phyloP scores from a whole-genome alignment of 2,888 invertebrate genomes.

The Osedax fenrisi region DNA sequence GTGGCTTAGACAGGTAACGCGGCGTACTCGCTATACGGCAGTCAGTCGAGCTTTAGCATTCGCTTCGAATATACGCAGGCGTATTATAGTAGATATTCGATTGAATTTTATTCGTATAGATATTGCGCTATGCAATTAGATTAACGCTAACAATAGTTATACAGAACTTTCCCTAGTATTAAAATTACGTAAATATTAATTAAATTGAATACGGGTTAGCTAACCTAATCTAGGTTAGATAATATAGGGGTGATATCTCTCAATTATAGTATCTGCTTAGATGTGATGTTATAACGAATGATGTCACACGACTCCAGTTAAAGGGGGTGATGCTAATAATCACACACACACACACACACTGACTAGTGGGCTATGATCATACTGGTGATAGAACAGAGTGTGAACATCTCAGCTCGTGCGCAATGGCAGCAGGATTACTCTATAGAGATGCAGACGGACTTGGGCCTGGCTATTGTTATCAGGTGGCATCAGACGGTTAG shows the following conservation, averaged over 20 bases:
- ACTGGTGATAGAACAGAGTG: conserved; percentile 88
- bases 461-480: conserved; percentile 74
- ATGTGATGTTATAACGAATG: too few species aligned
- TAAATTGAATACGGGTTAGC: too few species aligned
- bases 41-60: neutral
- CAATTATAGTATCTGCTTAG: too few species aligned
- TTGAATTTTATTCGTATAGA: too few species aligned
- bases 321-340: too few species aligned
- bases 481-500: conserved; percentile 75
- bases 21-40: neutral
- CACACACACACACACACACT: neutral
- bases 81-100: neutral
- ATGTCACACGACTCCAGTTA: too few species aligned
- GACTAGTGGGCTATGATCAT: conserved; percentile 89
- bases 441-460: conserved; percentile 63
- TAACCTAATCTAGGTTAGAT: too few species aligned
- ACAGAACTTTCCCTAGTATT: too few species aligned
- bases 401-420: conserved; percentile 72
- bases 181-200: too few species aligned
- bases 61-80: neutral
- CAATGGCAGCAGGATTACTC: conserved; percentile 79
- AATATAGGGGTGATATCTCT: too few species aligned
- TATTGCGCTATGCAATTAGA: too few species aligned
- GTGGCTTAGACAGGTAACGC: conserved; percentile 74
- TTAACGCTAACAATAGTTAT: too few species aligned